A percentile compares a stretch with the other conserved stretches of the same genome.
Evolutionary conservation across 2,888 invertebrate genomes (phyloP).

Genomic region (Leucozona laternaria): DNA sequence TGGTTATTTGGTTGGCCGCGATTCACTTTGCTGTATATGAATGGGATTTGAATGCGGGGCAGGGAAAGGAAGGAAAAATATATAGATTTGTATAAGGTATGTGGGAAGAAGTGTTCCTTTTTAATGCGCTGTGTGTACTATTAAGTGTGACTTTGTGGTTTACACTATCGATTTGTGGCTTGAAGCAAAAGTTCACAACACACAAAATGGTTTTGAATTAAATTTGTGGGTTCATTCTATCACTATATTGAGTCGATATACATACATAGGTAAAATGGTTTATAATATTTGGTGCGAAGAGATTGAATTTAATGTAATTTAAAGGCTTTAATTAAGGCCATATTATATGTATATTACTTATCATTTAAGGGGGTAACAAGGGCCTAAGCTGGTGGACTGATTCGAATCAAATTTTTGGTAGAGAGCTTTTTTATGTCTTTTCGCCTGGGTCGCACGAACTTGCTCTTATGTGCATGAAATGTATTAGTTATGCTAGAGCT

Average conservation of each 20-base stretch:
- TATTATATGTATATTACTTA: no score
- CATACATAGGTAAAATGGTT: no score
- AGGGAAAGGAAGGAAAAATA: background rate
- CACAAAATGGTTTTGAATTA: background rate
- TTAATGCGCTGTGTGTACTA: background rate
- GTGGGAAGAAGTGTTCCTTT: background rate
- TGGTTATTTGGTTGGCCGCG: conserved; percentile 59
- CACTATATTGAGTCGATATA: background rate
- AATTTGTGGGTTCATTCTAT: background rate
- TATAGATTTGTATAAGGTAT: background rate
- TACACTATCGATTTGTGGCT: conserved; percentile 6
- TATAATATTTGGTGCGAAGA: background rate
- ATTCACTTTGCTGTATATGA: conserved; percentile 4
- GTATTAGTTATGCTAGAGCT: no score
- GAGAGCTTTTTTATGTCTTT: no score
- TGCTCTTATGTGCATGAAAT: no score
- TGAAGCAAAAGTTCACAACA: background rate
- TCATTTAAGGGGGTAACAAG: no score
- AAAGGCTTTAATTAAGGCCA: background rate
- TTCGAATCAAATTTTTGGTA: no score
- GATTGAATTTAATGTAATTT: background rate
- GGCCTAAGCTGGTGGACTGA: no score
- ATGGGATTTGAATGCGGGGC: background rate
- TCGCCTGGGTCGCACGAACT: no score
- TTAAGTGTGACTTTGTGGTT: conserved; percentile 24